Conservation (phyloP, 2,888 invertebrate genomes). For the Hemicrepidius hirtus region DNA sequence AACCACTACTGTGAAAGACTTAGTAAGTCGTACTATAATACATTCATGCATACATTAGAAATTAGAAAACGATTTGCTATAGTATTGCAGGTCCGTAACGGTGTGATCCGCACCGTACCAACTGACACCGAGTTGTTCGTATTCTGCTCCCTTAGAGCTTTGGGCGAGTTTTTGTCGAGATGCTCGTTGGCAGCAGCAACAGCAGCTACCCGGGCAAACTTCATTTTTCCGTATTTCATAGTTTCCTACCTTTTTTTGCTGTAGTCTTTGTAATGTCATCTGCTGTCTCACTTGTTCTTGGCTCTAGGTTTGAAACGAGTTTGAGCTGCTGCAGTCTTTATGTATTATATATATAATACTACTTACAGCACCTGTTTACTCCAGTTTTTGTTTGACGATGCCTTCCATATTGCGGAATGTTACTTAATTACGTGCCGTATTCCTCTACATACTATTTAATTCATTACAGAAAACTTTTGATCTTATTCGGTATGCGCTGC, state of each 20-base stretch:
- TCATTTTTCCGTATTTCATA: slow-evolving; percentile 69
- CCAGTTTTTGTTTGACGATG: slow-evolving; percentile 29
- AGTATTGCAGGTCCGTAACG: slow-evolving; percentile 20
- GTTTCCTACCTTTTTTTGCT: slow-evolving; percentile 65
- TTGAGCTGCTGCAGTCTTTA: slow-evolving; percentile 40
- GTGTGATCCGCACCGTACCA: slow-evolving; percentile 42
- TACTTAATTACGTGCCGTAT: slow-evolving; percentile 34
- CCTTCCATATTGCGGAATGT: slow-evolving; percentile 34
- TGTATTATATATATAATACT: slow-evolving; percentile 31
- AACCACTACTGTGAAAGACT: neutral
- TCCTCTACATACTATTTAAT: slow-evolving; percentile 30
- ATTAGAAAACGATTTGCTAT: neutral
- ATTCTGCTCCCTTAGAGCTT: slow-evolving; percentile 53
- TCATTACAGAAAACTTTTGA: slow-evolving; percentile 37
- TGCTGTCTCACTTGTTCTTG: slow-evolving; percentile 54
- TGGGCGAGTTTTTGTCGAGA: slow-evolving; percentile 57
- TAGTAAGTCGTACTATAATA: slow-evolving; percentile 1
- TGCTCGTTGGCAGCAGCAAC: slow-evolving; percentile 54
- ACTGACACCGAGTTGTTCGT: slow-evolving; percentile 46
- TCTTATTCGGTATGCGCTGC: slow-evolving; percentile 31
- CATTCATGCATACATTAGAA: slow-evolving; percentile 2
- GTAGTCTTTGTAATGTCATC: slow-evolving; percentile 56
- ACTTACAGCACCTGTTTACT: slow-evolving; percentile 32
- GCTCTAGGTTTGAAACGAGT: slow-evolving; percentile 54
- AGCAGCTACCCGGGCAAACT: slow-evolving; percentile 62